A percentile compares a stretch with the other conserved stretches of the same genome.
Evolutionary conservation across 2,888 invertebrate genomes (phyloP).

Genomic region (Ophion ellenae): DNA sequence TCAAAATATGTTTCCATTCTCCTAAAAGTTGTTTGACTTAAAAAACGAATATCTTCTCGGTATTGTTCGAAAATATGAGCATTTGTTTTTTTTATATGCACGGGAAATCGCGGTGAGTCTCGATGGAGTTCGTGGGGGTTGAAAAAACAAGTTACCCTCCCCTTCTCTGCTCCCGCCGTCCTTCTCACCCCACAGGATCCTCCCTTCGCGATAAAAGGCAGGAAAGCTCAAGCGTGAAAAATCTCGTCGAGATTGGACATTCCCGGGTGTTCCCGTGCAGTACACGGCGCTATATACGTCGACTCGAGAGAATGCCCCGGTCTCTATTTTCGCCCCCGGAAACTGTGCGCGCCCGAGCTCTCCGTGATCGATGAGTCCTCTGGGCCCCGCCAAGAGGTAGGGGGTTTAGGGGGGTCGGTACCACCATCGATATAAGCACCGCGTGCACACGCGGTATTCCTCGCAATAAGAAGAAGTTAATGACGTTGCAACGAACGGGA

Average conservation of each 20-base stretch:
- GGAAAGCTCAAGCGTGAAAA: conserved; percentile 66
- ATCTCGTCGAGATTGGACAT: conserved; percentile 69
- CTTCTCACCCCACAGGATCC: not conserved
- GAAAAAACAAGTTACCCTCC: not conserved
- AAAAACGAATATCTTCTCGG: no score
- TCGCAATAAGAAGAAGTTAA: conserved; percentile 79
- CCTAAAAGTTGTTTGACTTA: no score
- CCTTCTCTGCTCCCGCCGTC: not conserved
- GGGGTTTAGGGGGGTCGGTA: conserved; percentile 62
- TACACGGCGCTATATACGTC: conserved; percentile 36
- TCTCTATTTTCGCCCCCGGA: conserved; percentile 55
- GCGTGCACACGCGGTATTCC: conserved; percentile 64
- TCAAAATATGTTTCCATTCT: no score
- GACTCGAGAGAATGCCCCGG: conserved; percentile 45
- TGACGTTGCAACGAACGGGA: conserved; percentile 79
- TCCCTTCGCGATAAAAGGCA: conserved; percentile 26
- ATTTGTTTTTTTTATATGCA: not conserved
- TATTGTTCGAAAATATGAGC: not conserved
- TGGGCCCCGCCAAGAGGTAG: conserved; percentile 60
- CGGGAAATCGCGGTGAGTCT: not conserved
- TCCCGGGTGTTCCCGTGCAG: conserved; percentile 57
- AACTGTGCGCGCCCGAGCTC: conserved; percentile 59
- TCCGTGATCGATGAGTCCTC: conserved; percentile 76
- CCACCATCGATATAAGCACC: conserved; percentile 42
- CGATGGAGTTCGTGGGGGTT: not conserved